Conservation (phyloP, 2,797 vertebrate species). For the Australoheros facetus region DNA sequence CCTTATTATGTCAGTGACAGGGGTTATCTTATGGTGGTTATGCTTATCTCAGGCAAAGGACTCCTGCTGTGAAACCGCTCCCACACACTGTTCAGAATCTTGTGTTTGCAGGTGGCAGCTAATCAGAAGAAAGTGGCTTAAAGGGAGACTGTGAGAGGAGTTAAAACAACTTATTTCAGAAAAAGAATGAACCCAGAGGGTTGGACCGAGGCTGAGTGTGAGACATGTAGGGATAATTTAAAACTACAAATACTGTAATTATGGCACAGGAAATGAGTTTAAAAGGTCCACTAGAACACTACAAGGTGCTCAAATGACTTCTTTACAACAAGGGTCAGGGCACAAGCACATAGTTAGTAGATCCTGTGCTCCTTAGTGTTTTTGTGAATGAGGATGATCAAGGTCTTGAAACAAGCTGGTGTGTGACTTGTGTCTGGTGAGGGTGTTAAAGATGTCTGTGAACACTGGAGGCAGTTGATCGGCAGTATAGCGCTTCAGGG, state of each 20-base stretch:
- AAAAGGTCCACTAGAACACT: background rate
- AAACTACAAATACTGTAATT: background rate
- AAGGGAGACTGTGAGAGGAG: background rate
- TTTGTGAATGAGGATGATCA: background rate
- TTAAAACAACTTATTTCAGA: background rate
- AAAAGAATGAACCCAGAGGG: background rate
- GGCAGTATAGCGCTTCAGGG: background rate
- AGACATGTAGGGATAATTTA: background rate
- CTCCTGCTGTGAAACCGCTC: background rate
- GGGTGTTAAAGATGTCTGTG: background rate
- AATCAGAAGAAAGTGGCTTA: background rate
- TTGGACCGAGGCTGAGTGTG: background rate
- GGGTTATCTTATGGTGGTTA: background rate
- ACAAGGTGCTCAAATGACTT: background rate
- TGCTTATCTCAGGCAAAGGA: background rate
- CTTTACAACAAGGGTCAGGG: background rate
- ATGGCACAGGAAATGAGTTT: too few species aligned
- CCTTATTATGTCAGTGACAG: background rate
- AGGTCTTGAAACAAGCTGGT: background rate
- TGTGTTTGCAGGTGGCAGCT: background rate
- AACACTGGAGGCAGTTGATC: background rate
- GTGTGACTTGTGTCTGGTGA: background rate
- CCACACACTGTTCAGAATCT: background rate
- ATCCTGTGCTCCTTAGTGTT: background rate
- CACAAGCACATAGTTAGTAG: background rate